Conservation (phyloP, 2,113 vertebrate genomes). For the Gobiocypris rarus region DNA sequence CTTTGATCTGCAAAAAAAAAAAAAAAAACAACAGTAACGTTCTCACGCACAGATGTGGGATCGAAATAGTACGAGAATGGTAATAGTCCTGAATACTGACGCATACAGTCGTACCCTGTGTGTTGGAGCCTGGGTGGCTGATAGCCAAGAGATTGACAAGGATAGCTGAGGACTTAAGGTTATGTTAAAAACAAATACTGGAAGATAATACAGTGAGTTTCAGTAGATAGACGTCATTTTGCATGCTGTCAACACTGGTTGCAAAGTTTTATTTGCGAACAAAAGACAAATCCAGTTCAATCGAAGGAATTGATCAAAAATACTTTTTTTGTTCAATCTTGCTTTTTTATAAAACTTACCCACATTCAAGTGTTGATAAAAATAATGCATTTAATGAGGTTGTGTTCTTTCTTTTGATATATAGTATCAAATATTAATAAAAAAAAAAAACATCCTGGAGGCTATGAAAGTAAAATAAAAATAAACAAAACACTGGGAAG, state of each 20-base stretch:
- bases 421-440: no score
- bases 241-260: background rate
- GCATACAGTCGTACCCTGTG: conserved; percentile 1
- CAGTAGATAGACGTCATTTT: background rate
- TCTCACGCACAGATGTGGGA: conserved; percentile 18
- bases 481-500: no score
- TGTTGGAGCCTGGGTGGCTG: conserved; percentile 1
- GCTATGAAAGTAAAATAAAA: no score
- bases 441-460: no score
- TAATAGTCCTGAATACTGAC: background rate
- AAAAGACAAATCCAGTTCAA: background rate
- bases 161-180: no score
- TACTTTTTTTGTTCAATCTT: no score
- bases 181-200: background rate
- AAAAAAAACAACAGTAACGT: background rate
- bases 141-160: conserved; percentile 3
- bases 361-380: no score
- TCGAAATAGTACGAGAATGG: conserved; percentile 19
- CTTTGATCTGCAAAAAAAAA: conserved; percentile 28
- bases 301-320: background rate
- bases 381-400: no score
- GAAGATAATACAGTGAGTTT: background rate
- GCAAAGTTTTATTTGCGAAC: background rate
- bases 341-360: no score
- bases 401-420: no score